Evolutionary conservation across 2,113 vertebrate species (phyloP).

Genomic region (Gorsachius goisagi): DNA sequence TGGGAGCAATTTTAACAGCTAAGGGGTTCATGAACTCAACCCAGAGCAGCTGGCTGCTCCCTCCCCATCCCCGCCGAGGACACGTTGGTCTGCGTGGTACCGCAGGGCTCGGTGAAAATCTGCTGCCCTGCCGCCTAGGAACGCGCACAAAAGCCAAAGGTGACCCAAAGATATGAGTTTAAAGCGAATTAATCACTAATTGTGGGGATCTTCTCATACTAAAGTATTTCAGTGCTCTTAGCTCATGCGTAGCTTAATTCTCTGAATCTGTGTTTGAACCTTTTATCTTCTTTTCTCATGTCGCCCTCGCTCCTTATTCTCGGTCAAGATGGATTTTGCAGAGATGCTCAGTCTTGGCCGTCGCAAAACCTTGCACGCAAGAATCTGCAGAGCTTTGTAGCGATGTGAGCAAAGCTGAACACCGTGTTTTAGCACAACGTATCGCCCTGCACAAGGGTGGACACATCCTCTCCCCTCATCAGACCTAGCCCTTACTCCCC

Average conservation of each 20-base stretch:
- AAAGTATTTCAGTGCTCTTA: neutral
- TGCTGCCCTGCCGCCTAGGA: no score
- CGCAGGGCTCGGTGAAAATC: no score
- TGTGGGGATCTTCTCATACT: neutral
- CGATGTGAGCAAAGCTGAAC: neutral
- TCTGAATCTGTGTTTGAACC: neutral
- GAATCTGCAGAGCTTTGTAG: neutral
- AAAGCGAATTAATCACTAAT: no score
- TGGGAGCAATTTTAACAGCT: neutral
- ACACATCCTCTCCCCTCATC: neutral
- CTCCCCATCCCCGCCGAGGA: neutral
- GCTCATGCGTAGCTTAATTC: neutral
- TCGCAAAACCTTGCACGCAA: neutral
- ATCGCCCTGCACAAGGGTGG: neutral
- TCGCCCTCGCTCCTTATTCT: neutral
- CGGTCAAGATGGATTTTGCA: neutral
- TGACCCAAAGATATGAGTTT: fast-evolving
- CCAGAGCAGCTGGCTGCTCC: neutral
- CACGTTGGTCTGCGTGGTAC: neutral
- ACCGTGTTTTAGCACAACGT: neutral
- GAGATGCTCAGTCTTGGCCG: neutral
- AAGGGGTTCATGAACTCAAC: no score
- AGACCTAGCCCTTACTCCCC: neutral
- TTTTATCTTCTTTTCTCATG: neutral
- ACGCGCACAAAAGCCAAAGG: fast-evolving